A percentile compares a stretch with the other conserved stretches of the same genome.
Evolutionary conservation across 2,888 invertebrate species (phyloP).

Genomic region (Lasioglossum figueresi): DNA sequence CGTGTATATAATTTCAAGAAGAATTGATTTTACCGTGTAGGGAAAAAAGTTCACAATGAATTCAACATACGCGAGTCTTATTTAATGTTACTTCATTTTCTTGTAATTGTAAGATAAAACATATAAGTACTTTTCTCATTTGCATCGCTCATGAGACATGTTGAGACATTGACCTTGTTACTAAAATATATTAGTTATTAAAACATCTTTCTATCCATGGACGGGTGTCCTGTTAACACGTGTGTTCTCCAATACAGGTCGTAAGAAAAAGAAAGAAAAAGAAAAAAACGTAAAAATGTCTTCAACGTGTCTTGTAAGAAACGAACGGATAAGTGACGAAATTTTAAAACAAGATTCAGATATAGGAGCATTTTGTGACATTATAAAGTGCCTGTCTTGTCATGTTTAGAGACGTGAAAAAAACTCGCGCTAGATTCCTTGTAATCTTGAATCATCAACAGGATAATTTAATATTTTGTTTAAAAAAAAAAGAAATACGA

Average conservation of each 20-base stretch:
- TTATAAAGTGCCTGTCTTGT: conserved; percentile 83
- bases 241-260: conserved; percentile 74
- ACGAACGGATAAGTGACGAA: conserved; percentile 76
- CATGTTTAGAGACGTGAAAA: conserved; percentile 80
- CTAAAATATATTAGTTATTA: conserved; percentile 68
- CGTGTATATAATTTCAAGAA: conserved; percentile 62
- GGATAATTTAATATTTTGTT: conserved; percentile 69
- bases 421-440: conserved; percentile 77
- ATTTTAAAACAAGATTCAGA: conserved; percentile 80
- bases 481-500: conserved; percentile 66
- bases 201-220: conserved; percentile 74
- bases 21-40: conserved; percentile 52
- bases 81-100: conserved; percentile 60
- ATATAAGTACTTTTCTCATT: conserved; percentile 68
- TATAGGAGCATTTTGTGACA: conserved; percentile 82
- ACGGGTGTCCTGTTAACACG: conserved; percentile 67
- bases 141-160: conserved; percentile 69
- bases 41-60: conserved; percentile 51
- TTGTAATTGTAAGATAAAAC: conserved; percentile 55
- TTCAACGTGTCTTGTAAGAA: conserved; percentile 72
- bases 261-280: conserved; percentile 62
- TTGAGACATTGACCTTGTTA: conserved; percentile 64
- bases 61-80: conserved; percentile 61
- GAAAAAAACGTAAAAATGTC: conserved; percentile 65
- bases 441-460: conserved; percentile 73